These are phyloP conservation scores for Griposia aprilina DNA, from an alignment of 2,888 invertebrate species.

Conservation along the genomic window DNA sequence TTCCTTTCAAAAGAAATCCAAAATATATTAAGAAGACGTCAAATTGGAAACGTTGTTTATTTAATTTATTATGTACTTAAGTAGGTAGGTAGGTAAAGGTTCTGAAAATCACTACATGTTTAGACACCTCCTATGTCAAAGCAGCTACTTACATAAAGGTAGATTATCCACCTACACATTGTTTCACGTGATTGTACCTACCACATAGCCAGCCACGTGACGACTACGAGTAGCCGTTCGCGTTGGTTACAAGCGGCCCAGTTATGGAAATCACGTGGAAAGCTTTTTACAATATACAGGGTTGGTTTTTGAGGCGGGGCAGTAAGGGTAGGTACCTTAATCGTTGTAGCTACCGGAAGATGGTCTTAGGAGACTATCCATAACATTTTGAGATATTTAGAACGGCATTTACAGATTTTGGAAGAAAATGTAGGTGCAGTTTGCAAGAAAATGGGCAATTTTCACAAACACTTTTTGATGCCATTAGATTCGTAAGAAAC, in stretches of 20 bases:
- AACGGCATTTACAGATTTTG: no score
- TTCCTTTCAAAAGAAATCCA: not conserved
- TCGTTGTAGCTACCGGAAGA: no score
- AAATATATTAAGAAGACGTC: not conserved
- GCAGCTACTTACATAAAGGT: not conserved
- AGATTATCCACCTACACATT: not conserved
- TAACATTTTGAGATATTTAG: no score
- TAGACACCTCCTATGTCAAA: not conserved
- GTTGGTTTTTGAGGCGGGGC: no score
- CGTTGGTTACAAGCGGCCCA: not conserved
- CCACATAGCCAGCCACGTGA: not conserved
- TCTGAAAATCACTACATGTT: not conserved
- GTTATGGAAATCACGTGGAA: not conserved
- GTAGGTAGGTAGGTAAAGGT: not conserved
- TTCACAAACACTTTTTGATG: no score
- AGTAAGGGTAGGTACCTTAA: no score
- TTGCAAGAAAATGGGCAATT: no score
- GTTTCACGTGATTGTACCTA: slow-evolving; percentile 7
- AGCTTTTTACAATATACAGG: not conserved
- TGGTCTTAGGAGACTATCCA: no score
- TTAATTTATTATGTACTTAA: not conserved
- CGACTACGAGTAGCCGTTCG: not conserved
- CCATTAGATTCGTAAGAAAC: not conserved
- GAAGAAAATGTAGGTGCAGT: no score
- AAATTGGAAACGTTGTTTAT: not conserved